Evolutionary conservation across 2,113 vertebrate genomes (phyloP), one percentile per base, ranked within the genome.

Genomic region (Sander vitreus): DNA sequence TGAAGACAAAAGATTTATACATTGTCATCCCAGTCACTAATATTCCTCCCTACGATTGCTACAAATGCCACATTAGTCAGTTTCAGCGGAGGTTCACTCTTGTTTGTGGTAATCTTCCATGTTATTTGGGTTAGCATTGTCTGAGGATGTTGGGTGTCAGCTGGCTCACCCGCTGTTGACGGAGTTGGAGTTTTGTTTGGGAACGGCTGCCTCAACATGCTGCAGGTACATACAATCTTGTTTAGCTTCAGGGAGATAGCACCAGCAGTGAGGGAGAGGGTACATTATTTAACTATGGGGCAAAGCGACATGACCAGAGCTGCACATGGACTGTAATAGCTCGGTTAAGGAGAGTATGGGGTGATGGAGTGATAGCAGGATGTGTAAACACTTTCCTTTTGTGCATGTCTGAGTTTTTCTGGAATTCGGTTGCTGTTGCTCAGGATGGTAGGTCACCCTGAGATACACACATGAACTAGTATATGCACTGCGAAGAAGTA

Each of bases 161-260:
- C 70, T 76, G 66, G 57, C 64, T 73, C n/a, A 25, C 75, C 4
- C 6, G n/a, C 68, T 90, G 83, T 89, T 89, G 92, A 90, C 78
- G 65, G 76, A 76, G 71, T 68, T 67, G 8, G 66, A 19, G 16
- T 63, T 47, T 88, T 91, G 86, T 93, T 93, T 92, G 68, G 80
- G 86, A 88, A 85, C 74, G 10, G 62, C 76, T 72, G 45, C 71
- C 73, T 83, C 66, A 60, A 64, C 81, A 64, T 63, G 54, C 65
- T 81, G 88, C 94, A 95, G 93, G 91, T 94, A 91, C 90, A 78
- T 80, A 12, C 78, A 82, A 83, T 89, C 71, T 64, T 93, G 87
- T 94, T 92, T 92, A 4, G 85, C 86, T 89, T 86, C n/a, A 43
- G 48, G 43, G 36, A 59, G 86, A 88, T 87, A 77, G 67, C 64